Base-by-base conservation (phyloP, 2,797 vertebrate genomes). In the Tokudaia tokunoshimensis region DNA sequence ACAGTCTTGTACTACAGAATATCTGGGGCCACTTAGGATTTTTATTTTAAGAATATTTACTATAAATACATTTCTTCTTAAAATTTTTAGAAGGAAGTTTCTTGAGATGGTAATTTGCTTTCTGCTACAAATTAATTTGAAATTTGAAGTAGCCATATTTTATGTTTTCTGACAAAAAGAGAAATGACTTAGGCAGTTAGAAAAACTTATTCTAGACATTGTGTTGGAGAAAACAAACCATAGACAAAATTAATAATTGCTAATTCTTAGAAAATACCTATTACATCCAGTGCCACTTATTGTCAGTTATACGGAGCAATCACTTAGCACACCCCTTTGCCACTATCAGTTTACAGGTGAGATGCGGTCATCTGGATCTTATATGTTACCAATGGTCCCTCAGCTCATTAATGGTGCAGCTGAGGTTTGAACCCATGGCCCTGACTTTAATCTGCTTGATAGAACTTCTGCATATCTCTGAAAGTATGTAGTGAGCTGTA, bases 31-130 rank as follows among this genome's bases (percentile, higher is more conserved):
- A 90, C 55, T 89, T 78, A 92, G 34, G 44, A 89, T 81, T 89
- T 94, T 96, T 91, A 82, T 59, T 94, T 95, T 93, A 85, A 75
- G 50, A 90, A 61, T 8, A 83, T 6, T 75, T 22, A 11, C n/a
- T 81, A 50, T 91, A 89, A 82, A 52, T 96, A 74, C 0, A 31
- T 85, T 95, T 70, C 17, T 89, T 89, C 78, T 50, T 86, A 47
- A 70, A 67, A n/a, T 24, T 74, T 97, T 83, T 87, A 37, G 37
- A 96, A 92, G 17, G 80, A 37, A 93, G 17, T 90, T 85, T 93
- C 87, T 82, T 90, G 74, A 96, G 63, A 91, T 91, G 92, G 83
- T 84, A n/a, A 81, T 82, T 94, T 95, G n/a, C 9, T 80, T 12
- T 92, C 44, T 74, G 17, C 12, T 75, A n/a, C 70, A 96, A 90